A percentile compares a stretch with the other conserved stretches of the same genome.
Conservation (phyloP, 2,888 invertebrate genomes). For the Coenonympha glycerion region DNA sequence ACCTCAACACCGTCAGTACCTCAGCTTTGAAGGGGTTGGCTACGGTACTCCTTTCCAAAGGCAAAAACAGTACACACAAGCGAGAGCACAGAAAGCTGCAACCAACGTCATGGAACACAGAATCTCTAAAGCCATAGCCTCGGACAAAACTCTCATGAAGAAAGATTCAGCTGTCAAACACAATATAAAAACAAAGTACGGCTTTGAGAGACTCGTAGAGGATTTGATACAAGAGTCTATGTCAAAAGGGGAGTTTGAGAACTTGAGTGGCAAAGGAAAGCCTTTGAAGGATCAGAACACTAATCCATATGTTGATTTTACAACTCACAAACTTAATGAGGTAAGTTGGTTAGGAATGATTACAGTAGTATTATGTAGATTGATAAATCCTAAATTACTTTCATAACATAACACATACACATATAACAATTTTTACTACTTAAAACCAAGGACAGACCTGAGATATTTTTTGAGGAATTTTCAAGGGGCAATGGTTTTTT, state of each 20-base stretch:
- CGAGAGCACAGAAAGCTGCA: slow-evolving; percentile 81
- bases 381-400: no score
- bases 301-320: slow-evolving; percentile 92
- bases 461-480: no score
- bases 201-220: slow-evolving; percentile 91
- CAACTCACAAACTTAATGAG: slow-evolving; percentile 90
- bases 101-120: slow-evolving; percentile 79
- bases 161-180: slow-evolving; percentile 76
- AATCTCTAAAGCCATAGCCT: slow-evolving; percentile 76
- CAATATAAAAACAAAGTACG: slow-evolving; percentile 87
- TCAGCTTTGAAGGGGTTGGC: slow-evolving; percentile 87
- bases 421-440: no score
- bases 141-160: slow-evolving; percentile 80
- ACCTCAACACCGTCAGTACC: slow-evolving; percentile 91
- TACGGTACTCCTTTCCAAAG: slow-evolving; percentile 86
- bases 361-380: no score
- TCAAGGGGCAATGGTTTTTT: no score
- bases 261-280: slow-evolving; percentile 88
- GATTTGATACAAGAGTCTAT: slow-evolving; percentile 95
- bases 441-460: no score
- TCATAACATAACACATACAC: no score
- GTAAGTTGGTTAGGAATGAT: slow-evolving; percentile 45
- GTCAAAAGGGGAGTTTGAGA: slow-evolving; percentile 91
- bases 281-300: slow-evolving; percentile 81
- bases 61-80: slow-evolving; percentile 84